Percentiles rank a stretch among this genome's conserved stretches.
Evolutionary conservation across 1,140 invertebrate species (phyloP).

Genomic region (Metopolophium dirhodum): DNA sequence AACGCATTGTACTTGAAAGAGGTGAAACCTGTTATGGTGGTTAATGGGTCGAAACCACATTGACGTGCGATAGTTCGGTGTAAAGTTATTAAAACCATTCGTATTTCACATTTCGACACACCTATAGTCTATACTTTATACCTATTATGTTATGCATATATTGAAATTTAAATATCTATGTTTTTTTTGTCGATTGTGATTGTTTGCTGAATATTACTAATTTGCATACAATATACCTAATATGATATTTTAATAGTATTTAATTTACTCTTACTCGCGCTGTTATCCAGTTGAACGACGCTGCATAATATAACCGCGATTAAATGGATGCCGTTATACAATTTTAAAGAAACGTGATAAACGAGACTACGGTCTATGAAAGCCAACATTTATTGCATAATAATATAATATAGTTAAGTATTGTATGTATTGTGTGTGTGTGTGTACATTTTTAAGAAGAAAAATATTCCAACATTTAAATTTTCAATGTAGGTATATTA

Average conservation of each 20-base stretch:
- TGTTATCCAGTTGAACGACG: neutral
- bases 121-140: neutral
- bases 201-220: constrained; percentile 22
- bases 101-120: constrained; percentile 33
- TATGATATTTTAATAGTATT: neutral
- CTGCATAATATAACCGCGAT: neutral
- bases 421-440: too few relatives aligned
- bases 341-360: neutral
- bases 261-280: neutral
- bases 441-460: neutral
- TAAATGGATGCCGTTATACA: neutral
- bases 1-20: neutral
- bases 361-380: neutral
- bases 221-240: constrained; percentile 40
- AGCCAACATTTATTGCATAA: neutral
- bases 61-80: neutral
- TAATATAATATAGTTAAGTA: neutral
- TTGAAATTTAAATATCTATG: neutral
- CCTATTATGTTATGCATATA: neutral
- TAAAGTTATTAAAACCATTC: constrained; percentile 26
- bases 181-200: constrained; percentile 2
- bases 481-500: neutral
- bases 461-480: neutral
- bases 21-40: neutral
- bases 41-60: constrained; percentile 20